Conservation (phyloP, 2,797 vertebrate genomes). For the Silurus aristotelis region DNA sequence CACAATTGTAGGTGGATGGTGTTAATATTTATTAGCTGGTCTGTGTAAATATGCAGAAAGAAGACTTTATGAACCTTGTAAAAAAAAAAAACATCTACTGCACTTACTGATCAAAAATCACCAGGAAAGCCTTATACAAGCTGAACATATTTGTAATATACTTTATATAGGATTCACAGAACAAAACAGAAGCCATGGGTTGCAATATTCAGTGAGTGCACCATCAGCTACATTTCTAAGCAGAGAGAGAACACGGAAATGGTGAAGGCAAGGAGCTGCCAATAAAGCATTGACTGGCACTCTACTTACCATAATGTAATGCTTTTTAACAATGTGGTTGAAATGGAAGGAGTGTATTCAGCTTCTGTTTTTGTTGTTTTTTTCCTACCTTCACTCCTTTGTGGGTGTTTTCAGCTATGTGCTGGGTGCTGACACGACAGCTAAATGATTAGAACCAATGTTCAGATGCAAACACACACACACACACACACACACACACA, state of each 20-base stretch:
- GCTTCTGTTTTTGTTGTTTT: background rate
- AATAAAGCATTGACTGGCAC: conserved; percentile 36
- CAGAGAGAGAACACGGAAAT: conserved; percentile 9
- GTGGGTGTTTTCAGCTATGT: conserved; percentile 6
- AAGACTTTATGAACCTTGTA: too few relatives aligned
- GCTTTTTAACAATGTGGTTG: conserved; percentile 36
- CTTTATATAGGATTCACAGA: background rate
- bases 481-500: conserved; percentile 1
- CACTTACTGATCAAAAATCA: too few relatives aligned
- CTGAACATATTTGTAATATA: too few relatives aligned
- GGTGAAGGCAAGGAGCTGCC: conserved; percentile 22
- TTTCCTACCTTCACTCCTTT: background rate
- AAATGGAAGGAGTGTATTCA: conserved; percentile 9
- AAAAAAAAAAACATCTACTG: too few relatives aligned
- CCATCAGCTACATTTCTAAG: background rate
- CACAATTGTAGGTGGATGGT: too few relatives aligned
- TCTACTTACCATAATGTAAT: conserved; percentile 22
- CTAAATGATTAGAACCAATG: conserved; percentile 28
- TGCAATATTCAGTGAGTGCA: background rate
- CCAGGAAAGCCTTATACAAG: too few relatives aligned
- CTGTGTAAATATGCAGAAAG: too few relatives aligned
- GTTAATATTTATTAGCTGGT: too few relatives aligned
- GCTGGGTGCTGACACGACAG: conserved; percentile 17
- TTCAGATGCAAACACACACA: conserved; percentile 5
- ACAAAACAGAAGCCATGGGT: background rate